Evolutionary conservation across 2,113 vertebrate species (phyloP).

Genomic region (Brevimyrus niger): DNA sequence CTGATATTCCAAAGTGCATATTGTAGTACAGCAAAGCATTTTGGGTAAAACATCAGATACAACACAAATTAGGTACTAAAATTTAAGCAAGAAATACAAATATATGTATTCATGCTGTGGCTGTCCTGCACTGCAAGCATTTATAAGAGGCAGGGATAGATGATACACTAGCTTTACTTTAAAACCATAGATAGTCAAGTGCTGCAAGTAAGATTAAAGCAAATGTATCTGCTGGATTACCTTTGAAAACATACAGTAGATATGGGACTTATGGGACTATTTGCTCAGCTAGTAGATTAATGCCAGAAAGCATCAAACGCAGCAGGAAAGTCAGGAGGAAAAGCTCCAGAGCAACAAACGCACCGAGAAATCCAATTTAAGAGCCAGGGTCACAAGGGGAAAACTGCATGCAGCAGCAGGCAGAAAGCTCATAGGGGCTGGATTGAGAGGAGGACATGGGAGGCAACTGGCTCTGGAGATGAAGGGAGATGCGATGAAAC

Average conservation of each 20-base stretch:
- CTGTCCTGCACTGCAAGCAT: neutral
- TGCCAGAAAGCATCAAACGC: neutral
- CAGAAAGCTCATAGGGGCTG: neutral
- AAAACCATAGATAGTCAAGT: neutral
- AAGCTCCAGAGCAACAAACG: neutral
- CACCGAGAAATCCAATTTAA: neutral
- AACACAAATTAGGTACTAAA: neutral
- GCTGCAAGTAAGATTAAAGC: neutral
- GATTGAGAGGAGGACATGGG: neutral
- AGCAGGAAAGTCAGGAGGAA: neutral
- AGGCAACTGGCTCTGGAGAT: neutral
- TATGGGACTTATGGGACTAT: neutral
- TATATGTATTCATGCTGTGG: neutral
- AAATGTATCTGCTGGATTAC: neutral
- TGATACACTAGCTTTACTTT: neutral
- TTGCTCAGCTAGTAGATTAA: neutral
- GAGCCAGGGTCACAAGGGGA: neutral
- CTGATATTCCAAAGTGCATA: neutral
- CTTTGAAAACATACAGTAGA: neutral
- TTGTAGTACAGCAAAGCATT: neutral
- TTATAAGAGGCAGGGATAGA: neutral
- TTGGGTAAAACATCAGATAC: neutral
- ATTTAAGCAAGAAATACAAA: neutral
- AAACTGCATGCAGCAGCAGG: neutral
- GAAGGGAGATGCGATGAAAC: neutral